Base-by-base conservation (phyloP, 1,140 invertebrate genomes). In the Dysdera silvatica region DNA sequence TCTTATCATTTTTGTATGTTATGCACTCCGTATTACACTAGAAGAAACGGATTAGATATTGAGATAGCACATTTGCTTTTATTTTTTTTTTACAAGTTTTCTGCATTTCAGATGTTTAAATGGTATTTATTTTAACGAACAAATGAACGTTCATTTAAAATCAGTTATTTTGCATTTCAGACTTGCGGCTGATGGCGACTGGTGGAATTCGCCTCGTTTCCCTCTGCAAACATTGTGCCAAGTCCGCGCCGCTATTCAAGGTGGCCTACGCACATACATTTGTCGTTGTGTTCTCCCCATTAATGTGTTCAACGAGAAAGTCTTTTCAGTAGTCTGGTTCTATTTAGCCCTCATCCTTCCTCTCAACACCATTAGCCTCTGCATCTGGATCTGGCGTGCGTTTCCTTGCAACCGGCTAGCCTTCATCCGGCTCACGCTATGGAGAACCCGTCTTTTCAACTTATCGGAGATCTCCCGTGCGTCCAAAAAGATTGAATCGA, bases 221-320 rank as follows among this genome's bases (percentile, higher is more conserved):
- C 76, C 76, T 6, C 62, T 76, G 18, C 75, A 76, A 52, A 77
- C 75, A n/a, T 54, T 75, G 47, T 76, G 74, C 66, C 72, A 75
- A 67, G 72, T 74, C 18, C 45, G 72, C 23, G 75, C 75, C 8
- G 75, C 75, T 33, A 73, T 76, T 26, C 74, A 75, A 61, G 75
- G 75, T 8, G 72, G 74, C 7, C 69, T 77, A 12, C 69, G 73
- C 26, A 71, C 72, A 24, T 77, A 76, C 69, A 75, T 73, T n/a
- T 77, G 75, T 28, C 80, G 80, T 67, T 81, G 80, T 64, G 79
- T 80, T 18, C 70, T 81, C 58, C 80, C 80, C 26, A 80, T 81
- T 68, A 81, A 81, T 66, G 73, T 81, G 29, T 81, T 81, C 72
- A 81, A 81, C 69, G 80, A 81, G 69, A 81, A 81, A 68, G 80